Conservation (phyloP, 2,113 vertebrate genomes). For the Oxyruncus cristatus region DNA sequence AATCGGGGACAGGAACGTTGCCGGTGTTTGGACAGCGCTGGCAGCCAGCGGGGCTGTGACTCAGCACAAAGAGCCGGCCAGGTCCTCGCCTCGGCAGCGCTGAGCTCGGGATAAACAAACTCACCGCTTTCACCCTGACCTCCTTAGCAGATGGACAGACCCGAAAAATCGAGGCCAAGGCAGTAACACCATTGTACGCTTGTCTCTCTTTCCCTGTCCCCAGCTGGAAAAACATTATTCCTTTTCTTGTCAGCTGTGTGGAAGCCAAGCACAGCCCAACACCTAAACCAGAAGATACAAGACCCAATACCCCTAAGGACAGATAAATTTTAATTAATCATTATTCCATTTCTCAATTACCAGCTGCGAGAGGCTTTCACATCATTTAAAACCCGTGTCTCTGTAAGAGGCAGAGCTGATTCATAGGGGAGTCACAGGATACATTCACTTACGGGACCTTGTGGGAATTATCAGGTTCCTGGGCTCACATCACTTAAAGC, state of each 20-base stretch:
- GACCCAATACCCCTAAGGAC: neutral
- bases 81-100: neutral
- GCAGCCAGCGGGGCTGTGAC: neutral
- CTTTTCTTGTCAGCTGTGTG: neutral
- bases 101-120: neutral
- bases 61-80: slow-evolving; percentile 6
- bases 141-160: neutral
- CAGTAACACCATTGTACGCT: accelerated
- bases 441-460: neutral
- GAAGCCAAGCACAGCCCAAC: neutral
- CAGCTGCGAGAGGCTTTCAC: neutral
- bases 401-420: neutral
- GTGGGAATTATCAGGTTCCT: neutral
- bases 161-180: neutral
- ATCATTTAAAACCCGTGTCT: neutral
- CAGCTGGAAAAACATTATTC: neutral
- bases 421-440: neutral
- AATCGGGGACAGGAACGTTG: neutral
- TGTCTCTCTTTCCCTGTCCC: neutral
- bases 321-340: neutral
- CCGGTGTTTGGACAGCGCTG: neutral
- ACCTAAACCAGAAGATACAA: neutral
- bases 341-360: neutral
- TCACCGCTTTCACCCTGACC: neutral
- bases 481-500: neutral